These are phyloP conservation scores for Pelobates cultripes DNA, from an alignment of 2,797 vertebrate genomes.

Conservation along the genomic window DNA sequence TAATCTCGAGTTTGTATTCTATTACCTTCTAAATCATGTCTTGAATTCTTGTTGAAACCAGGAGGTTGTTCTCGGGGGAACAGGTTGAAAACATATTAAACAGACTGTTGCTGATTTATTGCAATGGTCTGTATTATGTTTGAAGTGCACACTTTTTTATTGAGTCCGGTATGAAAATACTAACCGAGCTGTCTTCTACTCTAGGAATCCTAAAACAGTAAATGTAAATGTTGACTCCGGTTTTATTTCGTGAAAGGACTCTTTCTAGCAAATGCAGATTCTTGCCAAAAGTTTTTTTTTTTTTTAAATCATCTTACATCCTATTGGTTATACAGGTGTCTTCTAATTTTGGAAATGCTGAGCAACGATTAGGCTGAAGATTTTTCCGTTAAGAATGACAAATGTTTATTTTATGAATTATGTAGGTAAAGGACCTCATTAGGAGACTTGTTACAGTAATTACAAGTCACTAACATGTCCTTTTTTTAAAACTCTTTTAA, in stretches of 20 bases:
- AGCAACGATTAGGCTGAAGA: too few species aligned
- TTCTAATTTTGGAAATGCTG: background rate
- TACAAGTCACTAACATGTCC: too few species aligned
- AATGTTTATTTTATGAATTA: too few species aligned
- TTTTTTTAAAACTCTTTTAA: too few species aligned
- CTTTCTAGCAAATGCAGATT: background rate
- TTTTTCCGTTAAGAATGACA: too few species aligned
- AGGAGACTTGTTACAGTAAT: too few species aligned
- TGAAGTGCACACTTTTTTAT: background rate
- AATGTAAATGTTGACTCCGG: conserved; percentile 7
- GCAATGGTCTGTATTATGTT: background rate
- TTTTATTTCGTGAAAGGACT: background rate
- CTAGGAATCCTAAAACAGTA: background rate
- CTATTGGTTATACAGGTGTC: background rate
- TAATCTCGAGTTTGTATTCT: too few species aligned
- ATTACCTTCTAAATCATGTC: too few species aligned
- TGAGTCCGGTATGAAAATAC: background rate
- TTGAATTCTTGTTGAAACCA: background rate
- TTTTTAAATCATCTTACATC: background rate
- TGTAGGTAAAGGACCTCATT: too few species aligned
- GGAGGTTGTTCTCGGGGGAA: background rate
- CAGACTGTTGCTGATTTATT: background rate
- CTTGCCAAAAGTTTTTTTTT: too few species aligned
- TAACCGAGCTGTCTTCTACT: too few species aligned
- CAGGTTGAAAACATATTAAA: background rate